Conservation (phyloP, 1,140 invertebrate genomes). For the Bombus terrestris region DNA sequence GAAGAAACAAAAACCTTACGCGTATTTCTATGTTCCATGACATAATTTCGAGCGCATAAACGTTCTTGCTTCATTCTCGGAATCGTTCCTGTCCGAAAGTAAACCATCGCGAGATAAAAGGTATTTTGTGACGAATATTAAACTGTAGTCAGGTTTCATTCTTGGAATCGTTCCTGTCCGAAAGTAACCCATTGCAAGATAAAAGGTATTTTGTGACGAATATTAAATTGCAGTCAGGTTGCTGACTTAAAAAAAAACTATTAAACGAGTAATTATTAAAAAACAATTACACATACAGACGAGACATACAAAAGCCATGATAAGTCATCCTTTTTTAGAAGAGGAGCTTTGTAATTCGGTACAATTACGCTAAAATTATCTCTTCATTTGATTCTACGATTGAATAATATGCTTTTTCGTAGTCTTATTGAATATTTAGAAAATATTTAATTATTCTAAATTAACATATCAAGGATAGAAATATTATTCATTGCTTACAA, state of each 20-base stretch:
- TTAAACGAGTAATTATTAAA: not conserved
- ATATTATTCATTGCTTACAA: too few species aligned
- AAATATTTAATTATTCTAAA: too few species aligned
- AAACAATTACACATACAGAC: not conserved
- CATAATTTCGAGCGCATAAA: not conserved
- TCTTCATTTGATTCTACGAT: too few species aligned
- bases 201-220: not conserved
- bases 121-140: not conserved
- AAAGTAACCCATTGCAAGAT: not conserved
- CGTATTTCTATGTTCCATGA: not conserved
- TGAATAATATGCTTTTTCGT: too few species aligned
- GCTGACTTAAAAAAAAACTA: not conserved
- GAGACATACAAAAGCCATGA: not conserved
- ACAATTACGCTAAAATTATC: too few species aligned
- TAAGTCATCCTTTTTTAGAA: not conserved
- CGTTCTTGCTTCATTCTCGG: not conserved
- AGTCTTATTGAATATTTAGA: too few species aligned
- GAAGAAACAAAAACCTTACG: not conserved
- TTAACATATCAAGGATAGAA: too few species aligned
- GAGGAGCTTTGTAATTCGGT: not conserved
- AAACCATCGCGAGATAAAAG: not conserved
- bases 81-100: not conserved
- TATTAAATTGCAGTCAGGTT: not conserved
- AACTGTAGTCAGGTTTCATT: not conserved
- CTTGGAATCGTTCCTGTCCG: not conserved